Conservation (phyloP, 1,140 invertebrate species). For the Odontomachus brunneus region DNA sequence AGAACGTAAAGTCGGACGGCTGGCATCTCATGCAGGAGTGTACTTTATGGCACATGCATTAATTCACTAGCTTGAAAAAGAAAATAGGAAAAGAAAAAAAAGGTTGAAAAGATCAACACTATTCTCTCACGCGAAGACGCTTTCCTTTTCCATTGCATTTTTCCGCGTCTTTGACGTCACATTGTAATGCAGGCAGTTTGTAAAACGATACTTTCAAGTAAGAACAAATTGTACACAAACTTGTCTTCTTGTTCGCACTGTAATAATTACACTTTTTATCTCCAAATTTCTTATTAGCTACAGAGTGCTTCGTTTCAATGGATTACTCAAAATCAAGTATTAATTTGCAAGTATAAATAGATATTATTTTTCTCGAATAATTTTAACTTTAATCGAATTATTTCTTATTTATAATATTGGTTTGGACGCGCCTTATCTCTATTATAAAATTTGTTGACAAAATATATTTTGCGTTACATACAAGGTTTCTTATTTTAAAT, state of each 20-base stretch:
- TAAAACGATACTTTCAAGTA: background rate
- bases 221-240: constrained; percentile 5
- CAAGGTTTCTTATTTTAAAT: too few species aligned
- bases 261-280: background rate
- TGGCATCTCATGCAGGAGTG: constrained; percentile 54
- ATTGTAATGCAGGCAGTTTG: constrained; percentile 28
- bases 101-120: constrained; percentile 21
- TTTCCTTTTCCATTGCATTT: background rate
- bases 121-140: constrained; percentile 3
- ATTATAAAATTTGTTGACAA: too few species aligned
- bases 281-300: background rate
- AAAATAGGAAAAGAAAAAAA: constrained; percentile 42
- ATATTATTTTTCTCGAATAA: too few species aligned
- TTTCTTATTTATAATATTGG: too few species aligned
- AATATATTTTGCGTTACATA: too few species aligned
- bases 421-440: too few species aligned
- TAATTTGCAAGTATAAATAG: too few species aligned
- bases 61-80: constrained; percentile 63
- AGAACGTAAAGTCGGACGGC: constrained; percentile 63
- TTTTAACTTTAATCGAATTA: too few species aligned
- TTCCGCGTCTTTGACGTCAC: constrained; percentile 11
- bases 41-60: constrained; percentile 64
- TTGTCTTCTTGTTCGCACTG: background rate
- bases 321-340: too few species aligned
- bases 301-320: too few species aligned